These are phyloP conservation scores for Drosophila neocordata DNA, from an alignment of 1,140 invertebrate genomes.

Conservation along the genomic window DNA sequence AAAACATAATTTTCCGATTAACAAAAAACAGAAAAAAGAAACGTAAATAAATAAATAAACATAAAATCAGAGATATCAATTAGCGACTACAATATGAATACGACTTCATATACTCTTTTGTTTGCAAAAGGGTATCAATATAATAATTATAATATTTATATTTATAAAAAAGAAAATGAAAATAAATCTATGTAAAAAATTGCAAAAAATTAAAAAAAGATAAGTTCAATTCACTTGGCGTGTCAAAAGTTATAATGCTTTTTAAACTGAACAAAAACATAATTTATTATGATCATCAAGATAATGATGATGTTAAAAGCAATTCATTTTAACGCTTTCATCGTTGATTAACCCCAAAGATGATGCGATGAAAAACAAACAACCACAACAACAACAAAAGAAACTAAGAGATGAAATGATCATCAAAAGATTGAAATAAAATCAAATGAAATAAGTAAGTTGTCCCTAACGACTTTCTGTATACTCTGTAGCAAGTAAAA, in stretches of 20 bases:
- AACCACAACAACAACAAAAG: neutral
- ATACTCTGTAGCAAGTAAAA: too few relatives aligned
- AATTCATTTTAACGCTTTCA: slow-evolving; percentile 9
- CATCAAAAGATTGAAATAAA: neutral
- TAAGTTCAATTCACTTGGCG: slow-evolving; percentile 3
- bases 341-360: slow-evolving; percentile 5
- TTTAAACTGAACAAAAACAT: slow-evolving; percentile 2
- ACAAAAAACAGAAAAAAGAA: neutral
- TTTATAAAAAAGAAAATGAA: neutral
- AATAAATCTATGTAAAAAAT: too few relatives aligned
- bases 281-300: neutral
- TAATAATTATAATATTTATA: neutral
- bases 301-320: slow-evolving; percentile 9
- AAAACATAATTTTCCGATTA: neutral
- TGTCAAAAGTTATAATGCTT: slow-evolving; percentile 8
- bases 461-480: too few relatives aligned
- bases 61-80: too few relatives aligned
- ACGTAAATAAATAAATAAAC: too few relatives aligned
- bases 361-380: neutral
- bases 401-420: neutral
- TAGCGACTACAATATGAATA: too few relatives aligned
- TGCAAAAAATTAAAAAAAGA: neutral
- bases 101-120: too few relatives aligned
- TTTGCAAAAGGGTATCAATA: too few relatives aligned
- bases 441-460: too few relatives aligned